These are phyloP conservation scores for Laupala kohalensis DNA, from an alignment of 1,140 invertebrate genomes.

Conservation along the genomic window DNA sequence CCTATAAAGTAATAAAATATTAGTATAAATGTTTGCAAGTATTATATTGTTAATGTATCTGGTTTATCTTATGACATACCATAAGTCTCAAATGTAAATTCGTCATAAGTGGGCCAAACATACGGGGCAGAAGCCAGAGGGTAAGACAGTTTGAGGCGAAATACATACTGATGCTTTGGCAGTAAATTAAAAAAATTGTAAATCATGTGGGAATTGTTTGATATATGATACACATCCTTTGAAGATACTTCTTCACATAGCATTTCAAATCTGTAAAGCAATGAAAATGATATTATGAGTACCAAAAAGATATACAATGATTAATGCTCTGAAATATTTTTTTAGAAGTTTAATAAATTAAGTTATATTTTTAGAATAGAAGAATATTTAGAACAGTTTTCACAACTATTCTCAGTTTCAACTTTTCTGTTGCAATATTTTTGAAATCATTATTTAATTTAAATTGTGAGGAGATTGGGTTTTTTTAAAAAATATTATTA, in stretches of 20 bases:
- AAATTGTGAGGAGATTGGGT: no score
- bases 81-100: slow-evolving; percentile 60
- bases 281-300: not conserved
- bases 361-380: no score
- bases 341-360: not conserved
- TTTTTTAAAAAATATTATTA: no score
- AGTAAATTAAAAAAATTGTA: slow-evolving; percentile 40
- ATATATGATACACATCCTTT: not conserved
- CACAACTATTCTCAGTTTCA: no score
- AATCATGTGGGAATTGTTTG: not conserved
- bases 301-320: not conserved
- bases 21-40: not conserved
- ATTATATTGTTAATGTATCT: not conserved
- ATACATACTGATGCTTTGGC: slow-evolving; percentile 59
- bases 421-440: no score
- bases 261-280: not conserved
- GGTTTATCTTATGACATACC: slow-evolving; percentile 33
- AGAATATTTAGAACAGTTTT: no score
- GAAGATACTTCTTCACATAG: not conserved
- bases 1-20: slow-evolving; percentile 25
- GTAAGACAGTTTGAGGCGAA: slow-evolving; percentile 55
- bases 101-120: slow-evolving; percentile 49
- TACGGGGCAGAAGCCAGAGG: slow-evolving; percentile 39
- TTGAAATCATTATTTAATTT: no score
- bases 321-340: not conserved